These are phyloP conservation scores for Unio pictorum DNA, from an alignment of 2,888 invertebrate species.

Conservation along the genomic window DNA sequence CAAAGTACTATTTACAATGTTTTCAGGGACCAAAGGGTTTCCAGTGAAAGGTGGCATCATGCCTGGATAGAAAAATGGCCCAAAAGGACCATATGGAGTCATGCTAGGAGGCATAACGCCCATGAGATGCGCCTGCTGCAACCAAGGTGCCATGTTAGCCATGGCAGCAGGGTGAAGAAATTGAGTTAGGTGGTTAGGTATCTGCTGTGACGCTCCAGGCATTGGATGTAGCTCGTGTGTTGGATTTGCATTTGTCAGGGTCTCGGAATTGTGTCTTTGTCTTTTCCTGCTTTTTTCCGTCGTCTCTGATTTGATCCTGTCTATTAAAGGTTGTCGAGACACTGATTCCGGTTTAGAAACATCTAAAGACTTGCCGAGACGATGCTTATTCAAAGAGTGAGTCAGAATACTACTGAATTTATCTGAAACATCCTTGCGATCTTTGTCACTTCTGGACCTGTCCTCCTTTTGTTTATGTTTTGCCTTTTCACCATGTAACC, in stretches of 20 bases:
- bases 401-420: no score
- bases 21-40: conserved; percentile 2
- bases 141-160: conserved; percentile 35
- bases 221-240: conserved; percentile 8
- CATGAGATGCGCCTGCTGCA: conserved; percentile 30
- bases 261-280: conserved; percentile 14
- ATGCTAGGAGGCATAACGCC: conserved; percentile 22
- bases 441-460: conserved; percentile 11
- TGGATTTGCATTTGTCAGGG: conserved; percentile 10
- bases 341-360: neutral
- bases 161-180: conserved; percentile 26
- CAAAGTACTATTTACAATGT: conserved; percentile 11
- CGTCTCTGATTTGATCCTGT: conserved; percentile 19
- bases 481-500: conserved; percentile 76
- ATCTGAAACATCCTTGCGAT: conserved; percentile 2
- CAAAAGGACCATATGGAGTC: conserved; percentile 18
- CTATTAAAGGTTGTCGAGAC: conserved; percentile 9
- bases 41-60: conserved; percentile 27
- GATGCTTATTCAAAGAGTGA: no score
- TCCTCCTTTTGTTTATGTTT: conserved; percentile 18
- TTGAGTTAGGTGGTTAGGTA: conserved; percentile 11
- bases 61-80: conserved; percentile 29
- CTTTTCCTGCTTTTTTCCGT: conserved; percentile 17
- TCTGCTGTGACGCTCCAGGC: conserved; percentile 11
- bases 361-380: no score